Evolutionary conservation across 2,888 invertebrate species (phyloP).

Genomic region (Cryptocephalus moraei): DNA sequence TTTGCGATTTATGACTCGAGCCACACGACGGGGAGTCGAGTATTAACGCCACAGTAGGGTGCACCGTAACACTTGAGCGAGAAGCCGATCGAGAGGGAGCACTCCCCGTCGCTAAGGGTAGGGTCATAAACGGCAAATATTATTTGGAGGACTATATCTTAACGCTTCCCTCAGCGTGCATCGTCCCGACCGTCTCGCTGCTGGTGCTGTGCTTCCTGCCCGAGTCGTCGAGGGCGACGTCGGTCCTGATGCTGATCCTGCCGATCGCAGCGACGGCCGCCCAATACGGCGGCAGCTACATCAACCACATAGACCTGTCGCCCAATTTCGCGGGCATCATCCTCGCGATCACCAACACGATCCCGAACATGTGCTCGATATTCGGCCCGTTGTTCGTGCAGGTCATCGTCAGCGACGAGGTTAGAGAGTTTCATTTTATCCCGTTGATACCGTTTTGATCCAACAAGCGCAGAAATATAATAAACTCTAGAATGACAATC

Average conservation of each 20-base stretch:
- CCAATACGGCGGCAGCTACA: constrained; percentile 61
- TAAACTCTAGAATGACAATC: too few relatives aligned
- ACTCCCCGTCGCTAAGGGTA: too few relatives aligned
- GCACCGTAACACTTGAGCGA: too few relatives aligned
- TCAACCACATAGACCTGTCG: constrained; percentile 74
- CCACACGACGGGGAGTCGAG: too few relatives aligned
- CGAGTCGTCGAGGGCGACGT: constrained; percentile 33
- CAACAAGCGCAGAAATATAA: too few relatives aligned
- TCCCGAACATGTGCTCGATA: constrained; percentile 66
- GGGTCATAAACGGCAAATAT: not conserved
- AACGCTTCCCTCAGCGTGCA: not conserved
- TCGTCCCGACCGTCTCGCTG: not conserved
- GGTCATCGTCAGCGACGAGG: constrained; percentile 56
- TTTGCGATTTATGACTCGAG: not conserved
- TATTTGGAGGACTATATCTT: not conserved
- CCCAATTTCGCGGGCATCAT: constrained; percentile 74
- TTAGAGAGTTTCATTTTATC: too few relatives aligned
- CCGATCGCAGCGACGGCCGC: constrained; percentile 68
- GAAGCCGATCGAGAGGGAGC: too few relatives aligned
- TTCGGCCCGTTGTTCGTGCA: constrained; percentile 65
- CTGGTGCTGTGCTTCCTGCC: not conserved
- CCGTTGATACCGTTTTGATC: too few relatives aligned
- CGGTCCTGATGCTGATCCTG: constrained; percentile 54
- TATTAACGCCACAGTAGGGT: too few relatives aligned
- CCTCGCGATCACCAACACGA: constrained; percentile 74